phyloP scores from a whole-genome alignment of 1,140 invertebrate genomes.

The Temnothorax nylanderi region DNA sequence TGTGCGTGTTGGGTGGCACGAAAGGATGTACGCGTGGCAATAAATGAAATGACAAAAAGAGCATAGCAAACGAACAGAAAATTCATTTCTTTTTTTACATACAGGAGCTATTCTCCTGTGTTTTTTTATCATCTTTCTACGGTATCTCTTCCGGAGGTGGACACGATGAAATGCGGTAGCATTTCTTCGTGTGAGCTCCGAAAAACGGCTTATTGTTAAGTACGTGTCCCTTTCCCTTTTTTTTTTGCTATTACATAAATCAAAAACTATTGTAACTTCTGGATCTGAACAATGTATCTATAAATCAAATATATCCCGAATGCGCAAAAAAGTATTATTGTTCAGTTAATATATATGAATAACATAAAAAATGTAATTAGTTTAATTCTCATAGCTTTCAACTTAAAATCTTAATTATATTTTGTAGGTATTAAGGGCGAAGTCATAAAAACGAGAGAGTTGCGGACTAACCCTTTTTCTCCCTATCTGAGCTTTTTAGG shows the following conservation, averaged over 20 bases:
- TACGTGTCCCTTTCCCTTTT: background rate
- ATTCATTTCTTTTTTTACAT: background rate
- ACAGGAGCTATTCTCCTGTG: background rate
- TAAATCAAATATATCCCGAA: background rate
- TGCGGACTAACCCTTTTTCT: background rate
- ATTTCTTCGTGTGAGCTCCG: background rate
- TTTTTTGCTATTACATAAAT: background rate
- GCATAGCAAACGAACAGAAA: background rate
- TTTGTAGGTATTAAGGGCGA: background rate
- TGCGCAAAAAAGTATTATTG: too few species aligned
- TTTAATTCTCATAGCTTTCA: too few species aligned
- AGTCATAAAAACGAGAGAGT: background rate
- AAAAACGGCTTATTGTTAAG: background rate
- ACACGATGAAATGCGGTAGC: background rate
- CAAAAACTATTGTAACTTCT: background rate
- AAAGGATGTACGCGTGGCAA: conserved; percentile 11
- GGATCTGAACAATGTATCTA: background rate
- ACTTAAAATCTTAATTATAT: background rate
- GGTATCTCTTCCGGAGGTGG: background rate
- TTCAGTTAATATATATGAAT: too few species aligned
- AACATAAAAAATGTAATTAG: too few species aligned
- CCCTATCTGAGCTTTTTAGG: background rate
- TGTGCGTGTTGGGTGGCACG: background rate
- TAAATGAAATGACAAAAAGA: conserved; percentile 6
- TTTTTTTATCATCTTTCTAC: background rate